Conservation (phyloP, 2,113 vertebrate species). For the Aegotheles bennettii region DNA sequence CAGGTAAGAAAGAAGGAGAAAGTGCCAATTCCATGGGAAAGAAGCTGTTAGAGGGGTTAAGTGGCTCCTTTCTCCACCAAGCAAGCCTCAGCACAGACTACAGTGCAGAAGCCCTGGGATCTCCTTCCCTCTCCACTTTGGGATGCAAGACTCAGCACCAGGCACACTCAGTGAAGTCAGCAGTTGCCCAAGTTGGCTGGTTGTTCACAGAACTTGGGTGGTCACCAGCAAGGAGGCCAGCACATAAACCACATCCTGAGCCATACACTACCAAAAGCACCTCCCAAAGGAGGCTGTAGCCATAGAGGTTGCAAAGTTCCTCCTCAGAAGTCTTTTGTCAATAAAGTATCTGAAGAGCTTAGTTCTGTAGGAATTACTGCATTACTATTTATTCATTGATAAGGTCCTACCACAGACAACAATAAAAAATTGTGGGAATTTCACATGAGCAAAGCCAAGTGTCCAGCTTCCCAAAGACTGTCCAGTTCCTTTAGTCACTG, state of each 20-base stretch:
- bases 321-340: background rate
- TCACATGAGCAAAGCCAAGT: background rate
- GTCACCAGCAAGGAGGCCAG: background rate
- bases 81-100: rapidly evolving
- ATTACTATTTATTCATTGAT: background rate
- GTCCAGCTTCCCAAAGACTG: background rate
- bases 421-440: background rate
- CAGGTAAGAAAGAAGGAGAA: background rate
- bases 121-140: background rate
- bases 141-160: background rate
- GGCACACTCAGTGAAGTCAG: background rate
- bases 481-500: background rate
- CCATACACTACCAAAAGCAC: rapidly evolving
- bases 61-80: background rate
- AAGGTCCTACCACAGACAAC: background rate
- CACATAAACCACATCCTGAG: background rate
- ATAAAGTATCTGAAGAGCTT: background rate
- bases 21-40: background rate
- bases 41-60: background rate
- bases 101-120: background rate
- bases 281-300: background rate
- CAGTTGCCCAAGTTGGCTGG: background rate
- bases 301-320: background rate
- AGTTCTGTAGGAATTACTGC: background rate
- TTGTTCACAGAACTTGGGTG: background rate